Percentiles rank a stretch among this genome's conserved stretches.
phyloP scores from a whole-genome alignment of 2,797 vertebrate genomes.

The Clarias pachynema region DNA sequence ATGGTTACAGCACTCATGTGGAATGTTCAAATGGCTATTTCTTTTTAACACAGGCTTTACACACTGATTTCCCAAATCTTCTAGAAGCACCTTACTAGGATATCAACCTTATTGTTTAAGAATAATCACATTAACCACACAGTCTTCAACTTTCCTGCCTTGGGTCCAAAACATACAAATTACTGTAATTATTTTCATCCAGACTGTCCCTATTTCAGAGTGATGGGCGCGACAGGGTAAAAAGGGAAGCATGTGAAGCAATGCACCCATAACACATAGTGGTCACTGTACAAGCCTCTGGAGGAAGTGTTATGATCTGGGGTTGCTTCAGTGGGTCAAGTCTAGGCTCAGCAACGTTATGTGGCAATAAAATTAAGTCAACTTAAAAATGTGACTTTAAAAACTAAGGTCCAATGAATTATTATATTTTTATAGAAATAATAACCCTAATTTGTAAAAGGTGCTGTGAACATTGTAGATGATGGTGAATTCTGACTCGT shows the following conservation, averaged over 20 bases:
- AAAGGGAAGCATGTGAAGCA: too few species aligned
- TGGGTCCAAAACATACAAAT: not conserved
- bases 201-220: too few species aligned
- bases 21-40: not conserved
- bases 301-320: too few species aligned
- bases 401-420: not conserved
- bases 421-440: not conserved
- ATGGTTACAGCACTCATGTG: not conserved
- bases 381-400: not conserved
- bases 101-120: not conserved
- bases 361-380: too few species aligned
- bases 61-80: not conserved
- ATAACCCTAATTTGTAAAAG: not conserved
- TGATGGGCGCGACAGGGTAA: too few species aligned
- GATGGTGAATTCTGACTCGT: not conserved
- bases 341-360: too few species aligned
- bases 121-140: not conserved
- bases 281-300: too few species aligned
- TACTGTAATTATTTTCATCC: not conserved
- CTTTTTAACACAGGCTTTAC: not conserved
- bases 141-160: not conserved
- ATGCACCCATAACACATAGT: too few species aligned
- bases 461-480: not conserved
- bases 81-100: not conserved
- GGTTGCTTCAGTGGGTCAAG: too few species aligned